Evolutionary conservation across 2,888 invertebrate species (phyloP).

Genomic region (Drosophila bunnanda): DNA sequence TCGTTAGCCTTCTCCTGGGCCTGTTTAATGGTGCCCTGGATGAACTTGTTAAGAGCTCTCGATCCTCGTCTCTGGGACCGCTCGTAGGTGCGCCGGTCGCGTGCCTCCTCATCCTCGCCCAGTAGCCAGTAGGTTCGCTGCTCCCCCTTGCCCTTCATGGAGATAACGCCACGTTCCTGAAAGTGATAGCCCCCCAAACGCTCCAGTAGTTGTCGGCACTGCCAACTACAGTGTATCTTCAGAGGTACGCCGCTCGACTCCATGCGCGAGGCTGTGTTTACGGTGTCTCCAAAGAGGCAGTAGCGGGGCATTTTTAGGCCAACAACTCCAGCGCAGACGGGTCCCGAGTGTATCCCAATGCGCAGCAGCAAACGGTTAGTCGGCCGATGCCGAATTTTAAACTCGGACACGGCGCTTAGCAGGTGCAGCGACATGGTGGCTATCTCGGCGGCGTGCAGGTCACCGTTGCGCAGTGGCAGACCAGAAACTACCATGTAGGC

Average conservation of each 20-base stretch:
- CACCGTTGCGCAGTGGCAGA: slow-evolving; percentile 94
- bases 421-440: slow-evolving; percentile 96
- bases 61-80: slow-evolving; percentile 85
- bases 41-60: slow-evolving; percentile 84
- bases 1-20: slow-evolving; percentile 68
- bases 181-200: slow-evolving; percentile 90
- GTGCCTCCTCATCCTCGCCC: slow-evolving; percentile 89
- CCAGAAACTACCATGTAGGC: slow-evolving; percentile 97
- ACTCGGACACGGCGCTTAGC: slow-evolving; percentile 92
- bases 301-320: slow-evolving; percentile 97
- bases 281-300: slow-evolving; percentile 96
- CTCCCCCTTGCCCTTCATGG: slow-evolving; percentile 94
- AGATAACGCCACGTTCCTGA: slow-evolving; percentile 90
- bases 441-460: slow-evolving; percentile 96
- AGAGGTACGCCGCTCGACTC: slow-evolving; percentile 93
- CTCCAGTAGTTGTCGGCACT: slow-evolving; percentile 89
- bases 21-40: slow-evolving; percentile 83
- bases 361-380: slow-evolving; percentile 92
- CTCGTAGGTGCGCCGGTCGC: slow-evolving; percentile 86
- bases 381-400: slow-evolving; percentile 95
- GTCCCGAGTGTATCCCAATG: slow-evolving; percentile 96
- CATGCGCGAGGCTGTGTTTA: slow-evolving; percentile 95
- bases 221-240: slow-evolving; percentile 92
- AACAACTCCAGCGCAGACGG: slow-evolving; percentile 96
- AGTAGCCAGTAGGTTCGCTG: slow-evolving; percentile 93